Evolutionary conservation across 2,888 invertebrate species (phyloP).

Genomic region (Agrilus biguttatus): DNA sequence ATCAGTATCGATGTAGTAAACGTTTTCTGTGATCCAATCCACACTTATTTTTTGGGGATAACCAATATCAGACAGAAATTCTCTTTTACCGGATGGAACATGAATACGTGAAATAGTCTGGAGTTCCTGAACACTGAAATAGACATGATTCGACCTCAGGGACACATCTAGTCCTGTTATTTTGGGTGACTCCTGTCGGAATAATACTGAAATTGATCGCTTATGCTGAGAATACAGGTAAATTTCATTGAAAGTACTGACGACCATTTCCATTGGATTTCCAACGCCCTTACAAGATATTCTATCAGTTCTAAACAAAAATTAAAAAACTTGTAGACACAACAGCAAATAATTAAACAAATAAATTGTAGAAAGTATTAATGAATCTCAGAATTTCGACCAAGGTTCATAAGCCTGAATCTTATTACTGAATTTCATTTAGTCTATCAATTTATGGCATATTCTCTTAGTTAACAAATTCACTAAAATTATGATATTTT

Average conservation of each 20-base stretch:
- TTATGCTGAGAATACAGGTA: slow-evolving; percentile 32
- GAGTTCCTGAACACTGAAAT: slow-evolving; percentile 34
- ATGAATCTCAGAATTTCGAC: no score
- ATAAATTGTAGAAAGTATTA: no score
- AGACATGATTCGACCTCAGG: slow-evolving; percentile 29
- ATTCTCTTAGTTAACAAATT: no score
- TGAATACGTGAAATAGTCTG: slow-evolving; percentile 30
- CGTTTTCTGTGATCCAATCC: slow-evolving; percentile 61
- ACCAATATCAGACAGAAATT: slow-evolving; percentile 30
- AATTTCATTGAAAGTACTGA: slow-evolving; percentile 40
- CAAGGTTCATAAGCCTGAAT: no score
- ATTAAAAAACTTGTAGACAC: no score
- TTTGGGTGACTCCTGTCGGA: slow-evolving; percentile 30
- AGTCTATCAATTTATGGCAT: no score
- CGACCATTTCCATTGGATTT: slow-evolving; percentile 38
- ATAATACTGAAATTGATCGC: slow-evolving; percentile 25
- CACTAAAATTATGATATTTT: no score
- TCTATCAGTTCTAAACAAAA: slow-evolving; percentile 37
- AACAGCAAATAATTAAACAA: no score
- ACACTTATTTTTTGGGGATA: slow-evolving; percentile 43
- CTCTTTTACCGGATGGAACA: slow-evolving; percentile 24
- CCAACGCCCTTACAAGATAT: slow-evolving; percentile 52
- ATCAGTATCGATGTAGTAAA: slow-evolving; percentile 44
- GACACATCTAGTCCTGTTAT: slow-evolving; percentile 42
- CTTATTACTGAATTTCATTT: no score